phyloP scores from a whole-genome alignment of 92 coral and sea anemone genomes.

The Pocillopora meandrina region DNA sequence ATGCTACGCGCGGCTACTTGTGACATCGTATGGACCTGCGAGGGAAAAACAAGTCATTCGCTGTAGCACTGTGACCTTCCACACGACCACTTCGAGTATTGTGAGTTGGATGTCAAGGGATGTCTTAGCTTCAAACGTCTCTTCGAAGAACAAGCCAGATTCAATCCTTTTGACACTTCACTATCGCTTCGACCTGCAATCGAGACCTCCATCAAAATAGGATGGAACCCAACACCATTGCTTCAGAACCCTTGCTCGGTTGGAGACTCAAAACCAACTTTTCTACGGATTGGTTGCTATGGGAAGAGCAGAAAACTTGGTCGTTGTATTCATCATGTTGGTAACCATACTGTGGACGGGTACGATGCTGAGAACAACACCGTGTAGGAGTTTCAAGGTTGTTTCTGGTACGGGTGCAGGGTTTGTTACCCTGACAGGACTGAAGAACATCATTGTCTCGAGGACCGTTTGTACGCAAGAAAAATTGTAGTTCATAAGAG shows the following conservation, averaged over 20 bases:
- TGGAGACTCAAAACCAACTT: background rate
- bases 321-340: background rate
- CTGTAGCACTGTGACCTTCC: too few relatives aligned
- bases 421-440: background rate
- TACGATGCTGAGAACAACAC: background rate
- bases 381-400: slow-evolving; percentile 41
- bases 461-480: background rate
- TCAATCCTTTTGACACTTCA: slow-evolving; percentile 32
- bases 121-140: slow-evolving; percentile 7
- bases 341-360: slow-evolving; percentile 19
- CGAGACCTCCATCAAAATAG: background rate
- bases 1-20: background rate
- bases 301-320: background rate
- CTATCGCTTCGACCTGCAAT: slow-evolving; percentile 15
- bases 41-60: background rate
- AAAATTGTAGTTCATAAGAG: background rate
- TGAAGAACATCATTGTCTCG: background rate
- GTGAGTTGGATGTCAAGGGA: slow-evolving; percentile 37
- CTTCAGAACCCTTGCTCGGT: slow-evolving; percentile 2
- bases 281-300: background rate
- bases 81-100: background rate
- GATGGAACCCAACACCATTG: background rate
- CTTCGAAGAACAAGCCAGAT: too few relatives aligned
- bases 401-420: slow-evolving; percentile 35
- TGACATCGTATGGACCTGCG: slow-evolving; percentile 10